Conservation (phyloP, 2,113 vertebrate species). For the Rhinoderma darwinii region DNA sequence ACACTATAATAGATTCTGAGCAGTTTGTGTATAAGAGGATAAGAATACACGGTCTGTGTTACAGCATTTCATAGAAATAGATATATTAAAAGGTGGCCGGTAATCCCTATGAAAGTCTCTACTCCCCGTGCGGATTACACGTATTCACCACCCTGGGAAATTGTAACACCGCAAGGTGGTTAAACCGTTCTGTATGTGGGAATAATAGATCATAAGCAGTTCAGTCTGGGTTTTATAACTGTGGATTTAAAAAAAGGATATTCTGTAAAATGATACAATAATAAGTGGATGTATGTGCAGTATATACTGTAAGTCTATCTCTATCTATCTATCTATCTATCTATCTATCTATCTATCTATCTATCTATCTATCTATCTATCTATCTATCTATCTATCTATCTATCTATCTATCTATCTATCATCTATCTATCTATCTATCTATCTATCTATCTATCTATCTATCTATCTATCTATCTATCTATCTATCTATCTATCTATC, state of each 20-base stretch:
- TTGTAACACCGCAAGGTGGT: not conserved
- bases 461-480: too few relatives aligned
- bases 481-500: too few relatives aligned
- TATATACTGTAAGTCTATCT: not conserved
- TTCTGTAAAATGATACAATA: not conserved
- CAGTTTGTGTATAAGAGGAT: not conserved
- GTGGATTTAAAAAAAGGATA: not conserved
- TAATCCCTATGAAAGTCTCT: slow-evolving; percentile 8
- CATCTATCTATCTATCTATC: too few relatives aligned
- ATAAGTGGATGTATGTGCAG: not conserved
- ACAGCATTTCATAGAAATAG: not conserved
- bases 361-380: too few relatives aligned
- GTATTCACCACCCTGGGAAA: not conserved
- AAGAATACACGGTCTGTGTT: not conserved
- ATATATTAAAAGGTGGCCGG: slow-evolving; percentile 10
- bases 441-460: too few relatives aligned
- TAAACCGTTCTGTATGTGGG: not conserved
- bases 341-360: not conserved
- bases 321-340: not conserved
- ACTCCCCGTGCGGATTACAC: not conserved
- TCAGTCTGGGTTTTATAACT: not conserved
- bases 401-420: not conserved
- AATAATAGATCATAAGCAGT: not conserved
- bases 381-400: too few relatives aligned
- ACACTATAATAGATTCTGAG: not conserved